Evolutionary conservation across 2,888 invertebrate genomes (phyloP), one percentile per base, ranked within the genome.

Genomic region (Campoplex nolae): DNA sequence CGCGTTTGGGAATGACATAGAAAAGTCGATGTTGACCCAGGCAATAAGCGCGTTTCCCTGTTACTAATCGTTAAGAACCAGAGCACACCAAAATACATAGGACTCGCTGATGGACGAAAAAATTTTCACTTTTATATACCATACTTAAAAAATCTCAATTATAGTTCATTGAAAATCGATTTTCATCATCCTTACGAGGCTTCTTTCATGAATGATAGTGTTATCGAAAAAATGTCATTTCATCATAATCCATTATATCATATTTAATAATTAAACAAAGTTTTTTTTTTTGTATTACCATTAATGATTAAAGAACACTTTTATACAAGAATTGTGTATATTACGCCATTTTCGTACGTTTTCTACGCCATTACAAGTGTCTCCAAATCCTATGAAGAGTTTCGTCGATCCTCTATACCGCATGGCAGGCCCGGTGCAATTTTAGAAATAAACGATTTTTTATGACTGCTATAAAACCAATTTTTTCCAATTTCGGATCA

Each of bases 1-100:
- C 90, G 95, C 96, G n/a, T 97, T 97, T 95, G 96, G 96, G n/a
- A 94, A 94, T 45, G 95, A 95, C 18, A 92, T 94, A 86, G 94
- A 96, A 92, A 95, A 96, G 94, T 90, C 85, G 91, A 88, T 91
- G 80, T 83, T 95, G 23, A 82, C 76, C 68, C 70, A 88, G 18
- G 82, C 88, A 23, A 90, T 92, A 75, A 81, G 89, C 73, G 81
- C 89, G 23, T 92, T 91, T 82, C 74, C 83, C 88, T 92, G 84
- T 78, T 42, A 76, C 68, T 83, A 54, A 83, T 51, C 58, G 35
- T 58, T 48, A 74, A 54, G 23, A 7, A 8, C 9, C 51, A 16
- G 32, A 73, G 35, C 35, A 54, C 35, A 51, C 58, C n/a, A 23
- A 23, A 11, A 28, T 58, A 28, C 28, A 11, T 11, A 23, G 28